Evolutionary conservation across 2,888 invertebrate species (phyloP).

Genomic region (Oithona nana): DNA sequence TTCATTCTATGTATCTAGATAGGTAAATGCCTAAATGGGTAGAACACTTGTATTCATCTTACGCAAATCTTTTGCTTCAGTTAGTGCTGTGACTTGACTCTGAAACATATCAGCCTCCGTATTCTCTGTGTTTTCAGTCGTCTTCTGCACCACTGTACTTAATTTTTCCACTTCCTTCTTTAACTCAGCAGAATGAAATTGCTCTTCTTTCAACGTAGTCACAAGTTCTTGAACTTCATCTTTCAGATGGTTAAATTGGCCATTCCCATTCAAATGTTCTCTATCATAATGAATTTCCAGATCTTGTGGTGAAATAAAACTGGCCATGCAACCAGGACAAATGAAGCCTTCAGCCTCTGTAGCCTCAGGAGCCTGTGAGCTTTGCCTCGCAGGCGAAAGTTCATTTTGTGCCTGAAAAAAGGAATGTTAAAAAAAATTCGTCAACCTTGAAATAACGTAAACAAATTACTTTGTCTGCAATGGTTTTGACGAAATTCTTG

Average conservation of each 20-base stretch:
- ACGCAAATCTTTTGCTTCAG: not conserved
- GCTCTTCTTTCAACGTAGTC: conserved; percentile 1
- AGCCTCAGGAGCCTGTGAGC: not conserved
- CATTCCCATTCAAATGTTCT: not conserved
- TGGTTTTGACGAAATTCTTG: not conserved
- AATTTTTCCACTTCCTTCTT: not conserved
- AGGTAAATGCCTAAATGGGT: too few relatives aligned
- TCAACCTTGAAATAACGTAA: not conserved
- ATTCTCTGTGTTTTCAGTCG: not conserved
- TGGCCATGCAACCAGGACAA: not conserved
- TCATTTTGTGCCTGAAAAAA: not conserved
- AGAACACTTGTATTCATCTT: too few relatives aligned
- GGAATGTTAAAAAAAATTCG: not conserved
- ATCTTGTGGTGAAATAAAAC: not conserved
- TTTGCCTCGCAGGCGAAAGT: not conserved
- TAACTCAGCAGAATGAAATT: not conserved
- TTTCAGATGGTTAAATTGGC: not conserved
- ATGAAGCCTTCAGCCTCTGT: not conserved
- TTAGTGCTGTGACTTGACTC: not conserved
- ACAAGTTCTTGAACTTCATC: not conserved
- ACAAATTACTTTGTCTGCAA: not conserved
- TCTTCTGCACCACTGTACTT: not conserved
- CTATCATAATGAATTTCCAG: not conserved
- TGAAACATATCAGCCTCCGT: not conserved
- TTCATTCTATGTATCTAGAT: too few relatives aligned